Conservation (phyloP, 2,888 invertebrate species). For the Hylaea fasciaria region DNA sequence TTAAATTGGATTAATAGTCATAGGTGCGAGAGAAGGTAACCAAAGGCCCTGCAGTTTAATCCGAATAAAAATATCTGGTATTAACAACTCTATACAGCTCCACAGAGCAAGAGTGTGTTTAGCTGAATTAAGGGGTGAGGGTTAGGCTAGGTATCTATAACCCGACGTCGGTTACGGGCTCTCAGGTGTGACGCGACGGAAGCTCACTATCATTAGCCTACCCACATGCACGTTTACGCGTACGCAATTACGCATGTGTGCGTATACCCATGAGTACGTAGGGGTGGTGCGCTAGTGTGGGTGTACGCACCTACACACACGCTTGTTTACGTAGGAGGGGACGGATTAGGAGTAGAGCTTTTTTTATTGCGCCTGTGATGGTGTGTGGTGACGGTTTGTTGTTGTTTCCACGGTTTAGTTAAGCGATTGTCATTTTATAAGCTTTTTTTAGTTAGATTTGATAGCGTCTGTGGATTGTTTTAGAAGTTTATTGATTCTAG, state of each 20-base stretch:
- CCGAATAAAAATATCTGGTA: slow-evolving; percentile 6
- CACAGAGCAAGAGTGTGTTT: slow-evolving; percentile 56
- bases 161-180: slow-evolving; percentile 81
- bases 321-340: slow-evolving; percentile 62
- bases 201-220: slow-evolving; percentile 83
- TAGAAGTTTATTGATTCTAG: too few relatives aligned
- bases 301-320: slow-evolving; percentile 46
- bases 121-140: slow-evolving; percentile 76
- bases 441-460: background rate
- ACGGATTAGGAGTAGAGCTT: slow-evolving; percentile 61
- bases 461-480: too few relatives aligned
- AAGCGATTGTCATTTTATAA: slow-evolving; percentile 15
- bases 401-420: slow-evolving; percentile 38
- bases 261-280: slow-evolving; percentile 47
- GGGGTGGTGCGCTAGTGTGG: slow-evolving; percentile 22
- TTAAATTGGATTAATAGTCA: too few relatives aligned
- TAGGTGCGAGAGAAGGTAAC: too few relatives aligned
- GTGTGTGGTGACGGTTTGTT: slow-evolving; percentile 32
- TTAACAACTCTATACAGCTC: slow-evolving; percentile 56
- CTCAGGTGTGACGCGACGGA: slow-evolving; percentile 85
- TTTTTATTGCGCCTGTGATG: slow-evolving; percentile 42
- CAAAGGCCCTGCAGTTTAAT: too few relatives aligned
- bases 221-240: slow-evolving; percentile 70
- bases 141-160: slow-evolving; percentile 76
- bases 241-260: slow-evolving; percentile 63